phyloP scores from a whole-genome alignment of 64 coral and sea anemone species.

The Pocillopora verrucosa region DNA sequence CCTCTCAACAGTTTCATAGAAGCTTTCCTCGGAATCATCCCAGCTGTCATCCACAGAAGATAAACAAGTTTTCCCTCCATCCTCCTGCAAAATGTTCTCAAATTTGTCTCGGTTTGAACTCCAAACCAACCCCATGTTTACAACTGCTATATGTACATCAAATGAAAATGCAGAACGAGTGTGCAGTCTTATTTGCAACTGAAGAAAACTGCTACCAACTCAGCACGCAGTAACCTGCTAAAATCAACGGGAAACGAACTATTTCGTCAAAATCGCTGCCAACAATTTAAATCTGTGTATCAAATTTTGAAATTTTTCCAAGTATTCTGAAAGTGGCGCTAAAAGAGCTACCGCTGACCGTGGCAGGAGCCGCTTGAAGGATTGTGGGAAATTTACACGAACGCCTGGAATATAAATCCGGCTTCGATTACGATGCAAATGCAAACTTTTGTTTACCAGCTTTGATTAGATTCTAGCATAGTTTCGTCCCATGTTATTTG shows the following conservation, averaged over 20 bases:
- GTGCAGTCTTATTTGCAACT: background rate
- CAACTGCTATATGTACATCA: too few species aligned
- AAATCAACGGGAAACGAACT: background rate
- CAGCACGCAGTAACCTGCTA: background rate
- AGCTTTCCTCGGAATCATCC: background rate
- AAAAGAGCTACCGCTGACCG: slow-evolving; percentile 46
- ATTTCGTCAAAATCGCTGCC: background rate
- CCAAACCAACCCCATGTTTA: background rate
- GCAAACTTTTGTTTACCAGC: slow-evolving; percentile 6
- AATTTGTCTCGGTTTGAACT: background rate
- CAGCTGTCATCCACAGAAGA: background rate
- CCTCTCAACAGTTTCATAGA: slow-evolving; percentile 1
- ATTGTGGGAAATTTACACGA: slow-evolving; percentile 27
- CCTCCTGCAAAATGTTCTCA: background rate
- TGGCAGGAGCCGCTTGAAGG: background rate
- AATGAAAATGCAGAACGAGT: background rate
- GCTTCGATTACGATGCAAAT: background rate
- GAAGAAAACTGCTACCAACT: slow-evolving; percentile 2
- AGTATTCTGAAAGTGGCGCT: slow-evolving; percentile 38
- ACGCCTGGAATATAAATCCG: slow-evolving; percentile 10
- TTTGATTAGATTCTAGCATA: slow-evolving; percentile 35
- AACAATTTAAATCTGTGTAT: background rate
- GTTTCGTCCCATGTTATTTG: background rate
- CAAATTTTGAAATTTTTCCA: background rate
- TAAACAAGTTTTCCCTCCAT: background rate